phyloP scores from a whole-genome alignment of 1,140 invertebrate species.

The Drosophila ironensis region DNA sequence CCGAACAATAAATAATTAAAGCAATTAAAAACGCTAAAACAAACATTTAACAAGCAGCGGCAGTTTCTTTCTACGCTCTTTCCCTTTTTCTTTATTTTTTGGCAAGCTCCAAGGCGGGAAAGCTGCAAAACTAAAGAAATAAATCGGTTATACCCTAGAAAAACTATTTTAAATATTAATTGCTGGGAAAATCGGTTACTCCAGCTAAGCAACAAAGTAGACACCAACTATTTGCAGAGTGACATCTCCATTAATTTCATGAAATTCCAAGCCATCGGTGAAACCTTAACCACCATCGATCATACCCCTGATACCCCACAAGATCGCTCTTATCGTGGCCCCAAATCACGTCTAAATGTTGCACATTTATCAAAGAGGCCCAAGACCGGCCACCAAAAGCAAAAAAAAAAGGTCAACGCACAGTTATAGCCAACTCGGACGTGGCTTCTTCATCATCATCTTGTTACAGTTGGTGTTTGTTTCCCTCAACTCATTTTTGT shows the following conservation, averaged over 20 bases:
- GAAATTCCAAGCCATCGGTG: neutral
- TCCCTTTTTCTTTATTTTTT: conserved; percentile 14
- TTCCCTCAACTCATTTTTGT: conserved; percentile 12
- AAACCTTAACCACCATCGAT: conserved; percentile 22
- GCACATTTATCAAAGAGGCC: conserved; percentile 77
- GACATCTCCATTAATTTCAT: conserved; percentile 25
- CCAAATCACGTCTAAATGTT: conserved; percentile 80
- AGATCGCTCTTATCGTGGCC: conserved; percentile 63
- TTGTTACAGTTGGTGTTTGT: conserved; percentile 61
- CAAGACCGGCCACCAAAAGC: conserved; percentile 22
- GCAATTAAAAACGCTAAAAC: conserved; percentile 80
- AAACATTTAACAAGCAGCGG: conserved; percentile 80
- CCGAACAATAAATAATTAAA: conserved; percentile 79
- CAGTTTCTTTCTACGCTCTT: conserved; percentile 38
- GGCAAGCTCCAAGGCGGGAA: conserved; percentile 19
- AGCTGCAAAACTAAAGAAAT: neutral
- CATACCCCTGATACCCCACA: conserved; percentile 41
- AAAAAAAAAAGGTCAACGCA: conserved; percentile 74
- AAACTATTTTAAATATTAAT: neutral
- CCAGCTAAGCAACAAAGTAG: too few species aligned
- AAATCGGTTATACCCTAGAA: conserved; percentile 11
- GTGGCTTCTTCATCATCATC: conserved; percentile 49
- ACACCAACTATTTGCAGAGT: too few species aligned
- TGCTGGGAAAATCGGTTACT: too few species aligned
- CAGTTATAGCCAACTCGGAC: conserved; percentile 57